These are phyloP conservation scores for Metopia argyrocephala DNA, from an alignment of 2,888 invertebrate species.

Conservation along the genomic window DNA sequence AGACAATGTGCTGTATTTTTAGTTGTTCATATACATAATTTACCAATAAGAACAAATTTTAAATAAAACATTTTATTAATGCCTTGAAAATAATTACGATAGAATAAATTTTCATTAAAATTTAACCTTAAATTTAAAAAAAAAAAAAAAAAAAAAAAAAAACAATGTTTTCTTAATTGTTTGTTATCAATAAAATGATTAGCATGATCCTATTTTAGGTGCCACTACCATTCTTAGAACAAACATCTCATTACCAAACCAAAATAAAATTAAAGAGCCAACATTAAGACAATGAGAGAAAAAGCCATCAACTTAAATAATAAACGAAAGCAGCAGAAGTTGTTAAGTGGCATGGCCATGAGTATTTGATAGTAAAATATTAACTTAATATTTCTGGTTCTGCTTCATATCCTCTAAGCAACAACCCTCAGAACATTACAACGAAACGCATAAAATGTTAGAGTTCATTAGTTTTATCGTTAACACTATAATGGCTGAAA, in stretches of 20 bases:
- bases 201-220: too few relatives aligned
- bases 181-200: too few relatives aligned
- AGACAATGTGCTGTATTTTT: too few relatives aligned
- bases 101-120: background rate
- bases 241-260: background rate
- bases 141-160: background rate
- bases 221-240: too few relatives aligned
- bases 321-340: background rate
- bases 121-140: constrained; percentile 1
- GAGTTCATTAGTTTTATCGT: constrained; percentile 42
- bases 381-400: background rate
- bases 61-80: background rate
- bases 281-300: background rate
- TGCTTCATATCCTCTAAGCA: background rate
- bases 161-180: background rate
- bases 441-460: constrained; percentile 19
- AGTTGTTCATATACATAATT: too few relatives aligned
- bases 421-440: background rate
- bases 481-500: background rate
- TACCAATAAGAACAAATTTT: too few relatives aligned
- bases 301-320: background rate
- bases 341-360: background rate
- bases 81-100: background rate
- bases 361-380: background rate
- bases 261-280: background rate